Percentiles rank a stretch among this genome's conserved stretches.
Evolutionary conservation across 2,888 invertebrate genomes (phyloP).

Genomic region (Leucania comma): DNA sequence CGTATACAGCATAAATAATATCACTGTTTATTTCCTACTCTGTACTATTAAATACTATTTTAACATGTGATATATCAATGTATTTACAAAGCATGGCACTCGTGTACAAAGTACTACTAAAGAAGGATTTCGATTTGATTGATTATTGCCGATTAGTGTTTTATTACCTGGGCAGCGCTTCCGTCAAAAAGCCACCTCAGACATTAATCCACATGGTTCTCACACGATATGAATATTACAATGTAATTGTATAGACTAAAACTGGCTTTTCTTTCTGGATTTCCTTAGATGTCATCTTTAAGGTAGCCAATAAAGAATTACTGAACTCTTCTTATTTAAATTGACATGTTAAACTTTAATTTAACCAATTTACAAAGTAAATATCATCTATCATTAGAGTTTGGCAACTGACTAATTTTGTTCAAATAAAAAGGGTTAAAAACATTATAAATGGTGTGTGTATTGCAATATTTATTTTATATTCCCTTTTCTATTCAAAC

Average conservation of each 20-base stretch:
- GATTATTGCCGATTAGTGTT: neutral
- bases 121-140: neutral
- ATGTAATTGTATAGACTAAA: neutral
- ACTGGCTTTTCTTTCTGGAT: neutral
- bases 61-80: conserved; percentile 37
- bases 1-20: no score
- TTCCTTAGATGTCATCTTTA: no score
- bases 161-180: neutral
- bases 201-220: neutral
- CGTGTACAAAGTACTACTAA: conserved; percentile 49
- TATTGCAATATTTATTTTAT: neutral
- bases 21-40: conserved; percentile 26
- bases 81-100: conserved; percentile 50
- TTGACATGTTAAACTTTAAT: neutral
- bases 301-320: neutral
- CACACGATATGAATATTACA: neutral
- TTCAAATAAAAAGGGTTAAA: conserved; percentile 8
- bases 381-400: conserved; percentile 1
- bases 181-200: neutral
- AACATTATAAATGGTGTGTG: conserved; percentile 5
- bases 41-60: conserved; percentile 31
- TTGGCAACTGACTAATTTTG: conserved; percentile 30
- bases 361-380: neutral
- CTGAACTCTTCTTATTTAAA: neutral
- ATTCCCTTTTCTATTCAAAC: conserved; percentile 28